Evolutionary conservation across 2,113 vertebrate species (phyloP).

Genomic region (Acrocephalus arundinaceus): DNA sequence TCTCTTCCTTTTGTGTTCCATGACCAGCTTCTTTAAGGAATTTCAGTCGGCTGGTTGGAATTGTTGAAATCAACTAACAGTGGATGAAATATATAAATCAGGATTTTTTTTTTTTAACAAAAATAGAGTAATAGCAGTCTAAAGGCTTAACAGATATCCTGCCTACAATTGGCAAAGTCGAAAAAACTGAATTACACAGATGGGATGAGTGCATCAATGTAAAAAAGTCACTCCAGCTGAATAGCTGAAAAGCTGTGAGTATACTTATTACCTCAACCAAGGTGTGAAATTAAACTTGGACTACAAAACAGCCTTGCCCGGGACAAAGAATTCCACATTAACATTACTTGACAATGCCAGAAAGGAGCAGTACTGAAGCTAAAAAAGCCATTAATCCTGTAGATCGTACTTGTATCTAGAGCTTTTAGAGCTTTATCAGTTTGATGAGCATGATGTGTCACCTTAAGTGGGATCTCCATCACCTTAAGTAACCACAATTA

Average conservation of each 20-base stretch:
- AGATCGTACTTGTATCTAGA: neutral
- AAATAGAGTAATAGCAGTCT: neutral
- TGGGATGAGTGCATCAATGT: neutral
- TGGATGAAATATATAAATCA: neutral
- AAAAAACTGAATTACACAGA: neutral
- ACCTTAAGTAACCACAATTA: neutral
- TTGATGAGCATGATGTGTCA: neutral
- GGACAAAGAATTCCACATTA: neutral
- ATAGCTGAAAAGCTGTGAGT: neutral
- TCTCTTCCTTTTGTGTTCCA: conserved; percentile 97
- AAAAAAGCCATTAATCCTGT: neutral
- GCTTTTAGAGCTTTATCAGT: neutral
- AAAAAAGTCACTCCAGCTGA: neutral
- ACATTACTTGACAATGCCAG: neutral
- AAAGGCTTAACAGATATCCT: neutral
- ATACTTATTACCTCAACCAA: neutral
- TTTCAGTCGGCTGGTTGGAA: conserved; percentile 96
- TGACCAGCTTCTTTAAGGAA: conserved; percentile 97
- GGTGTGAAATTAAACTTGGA: neutral
- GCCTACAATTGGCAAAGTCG: neutral
- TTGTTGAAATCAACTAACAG: conserved; percentile 89
- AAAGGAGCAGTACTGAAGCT: neutral
- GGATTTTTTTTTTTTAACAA: neutral
- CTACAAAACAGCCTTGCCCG: neutral
- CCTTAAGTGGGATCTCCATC: neutral